Evolutionary conservation across 2,797 vertebrate genomes (phyloP).

Genomic region (Premnoplex brunnescens): DNA sequence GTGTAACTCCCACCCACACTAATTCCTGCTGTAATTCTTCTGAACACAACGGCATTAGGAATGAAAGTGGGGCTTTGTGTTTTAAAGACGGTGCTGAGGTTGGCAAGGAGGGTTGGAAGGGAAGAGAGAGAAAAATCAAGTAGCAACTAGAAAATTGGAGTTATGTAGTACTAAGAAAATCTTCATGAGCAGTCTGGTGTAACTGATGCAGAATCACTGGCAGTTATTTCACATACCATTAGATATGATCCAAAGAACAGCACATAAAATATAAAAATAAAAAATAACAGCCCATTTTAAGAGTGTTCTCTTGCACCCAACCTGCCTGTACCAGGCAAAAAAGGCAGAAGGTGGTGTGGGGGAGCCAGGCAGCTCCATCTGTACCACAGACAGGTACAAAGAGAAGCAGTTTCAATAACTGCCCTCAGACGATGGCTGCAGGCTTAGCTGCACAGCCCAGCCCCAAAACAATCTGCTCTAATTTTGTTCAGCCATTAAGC

Average conservation of each 20-base stretch:
- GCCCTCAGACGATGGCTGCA: constrained; percentile 26
- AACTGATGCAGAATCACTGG: not conserved
- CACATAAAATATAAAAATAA: not conserved
- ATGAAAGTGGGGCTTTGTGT: constrained; percentile 17
- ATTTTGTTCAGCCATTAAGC: constrained; percentile 88
- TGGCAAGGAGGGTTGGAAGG: not conserved
- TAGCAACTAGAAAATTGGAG: not conserved
- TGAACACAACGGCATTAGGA: not conserved
- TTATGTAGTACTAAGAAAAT: not conserved
- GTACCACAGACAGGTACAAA: not conserved
- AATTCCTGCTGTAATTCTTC: constrained; percentile 15
- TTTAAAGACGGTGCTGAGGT: not conserved
- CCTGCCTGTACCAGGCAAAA: not conserved
- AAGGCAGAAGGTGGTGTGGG: not conserved
- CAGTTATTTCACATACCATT: not conserved
- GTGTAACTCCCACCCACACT: not conserved
- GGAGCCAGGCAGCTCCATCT: not conserved
- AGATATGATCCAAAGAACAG: not conserved
- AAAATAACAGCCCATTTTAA: not conserved
- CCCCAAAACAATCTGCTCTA: constrained; percentile 80
- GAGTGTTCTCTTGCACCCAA: not conserved
- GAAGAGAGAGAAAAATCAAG: not conserved
- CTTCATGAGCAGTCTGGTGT: not conserved
- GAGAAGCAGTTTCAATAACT: not conserved
- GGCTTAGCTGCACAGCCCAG: constrained; percentile 46